These are phyloP conservation scores for Gymnorhina tibicen DNA, from an alignment of 2,113 vertebrate species.

Conservation along the genomic window DNA sequence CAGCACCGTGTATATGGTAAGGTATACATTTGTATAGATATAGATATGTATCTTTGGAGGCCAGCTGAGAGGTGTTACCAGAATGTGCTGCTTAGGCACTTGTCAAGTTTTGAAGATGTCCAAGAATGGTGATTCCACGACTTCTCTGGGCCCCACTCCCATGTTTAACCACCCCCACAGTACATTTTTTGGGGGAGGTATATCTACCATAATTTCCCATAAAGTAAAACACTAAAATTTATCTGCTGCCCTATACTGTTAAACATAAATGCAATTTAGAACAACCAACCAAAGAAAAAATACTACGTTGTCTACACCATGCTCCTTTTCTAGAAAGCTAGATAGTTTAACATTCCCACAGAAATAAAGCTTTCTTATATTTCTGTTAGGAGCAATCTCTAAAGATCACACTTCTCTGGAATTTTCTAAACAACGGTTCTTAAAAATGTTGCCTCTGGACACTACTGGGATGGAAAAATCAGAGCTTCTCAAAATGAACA, in stretches of 20 bases:
- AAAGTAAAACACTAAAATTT: not conserved
- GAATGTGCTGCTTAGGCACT: not conserved
- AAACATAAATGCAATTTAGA: not conserved
- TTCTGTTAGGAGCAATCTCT: not conserved
- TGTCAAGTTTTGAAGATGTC: not conserved
- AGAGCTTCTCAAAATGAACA: not conserved
- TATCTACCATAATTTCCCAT: not conserved
- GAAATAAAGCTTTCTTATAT: not conserved
- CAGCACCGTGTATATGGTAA: fast-evolving
- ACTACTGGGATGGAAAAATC: not conserved
- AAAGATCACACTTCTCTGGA: fast-evolving
- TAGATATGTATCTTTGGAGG: not conserved
- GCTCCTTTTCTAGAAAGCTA: not conserved
- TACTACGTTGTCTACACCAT: fast-evolving
- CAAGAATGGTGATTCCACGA: not conserved
- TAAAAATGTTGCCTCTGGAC: not conserved
- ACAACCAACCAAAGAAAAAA: not conserved
- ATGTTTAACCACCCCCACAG: fast-evolving
- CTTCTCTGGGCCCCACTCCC: not conserved
- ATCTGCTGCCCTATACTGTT: not conserved
- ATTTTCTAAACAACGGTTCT: not conserved
- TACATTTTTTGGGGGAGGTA: fast-evolving
- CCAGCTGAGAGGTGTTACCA: not conserved
- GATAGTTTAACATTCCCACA: not conserved
- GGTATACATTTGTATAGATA: not conserved